These are phyloP conservation scores for Sinocyclocheilus maitianheensis DNA, from an alignment of 2,113 vertebrate species.

Conservation along the genomic window DNA sequence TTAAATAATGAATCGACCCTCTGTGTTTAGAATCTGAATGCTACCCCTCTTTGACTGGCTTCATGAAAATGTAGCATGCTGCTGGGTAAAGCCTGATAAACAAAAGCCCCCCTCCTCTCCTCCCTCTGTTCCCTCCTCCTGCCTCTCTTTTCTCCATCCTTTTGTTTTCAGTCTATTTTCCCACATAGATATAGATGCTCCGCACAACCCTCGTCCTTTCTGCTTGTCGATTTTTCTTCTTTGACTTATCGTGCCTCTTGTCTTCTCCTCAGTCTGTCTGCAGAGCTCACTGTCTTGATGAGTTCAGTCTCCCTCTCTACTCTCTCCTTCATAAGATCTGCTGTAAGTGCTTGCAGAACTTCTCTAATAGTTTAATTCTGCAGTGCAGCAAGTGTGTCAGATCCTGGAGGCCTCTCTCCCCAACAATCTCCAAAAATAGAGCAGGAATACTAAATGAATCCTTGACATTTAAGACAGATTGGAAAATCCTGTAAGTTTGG, in stretches of 20 bases:
- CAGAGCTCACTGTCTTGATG: conserved; percentile 17
- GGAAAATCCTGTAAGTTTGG: conserved; percentile 37
- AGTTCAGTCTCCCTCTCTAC: background rate
- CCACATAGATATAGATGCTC: background rate
- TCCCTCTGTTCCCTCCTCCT: background rate
- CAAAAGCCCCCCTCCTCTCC: background rate
- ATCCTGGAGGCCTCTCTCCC: conserved; percentile 28
- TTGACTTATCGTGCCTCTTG: background rate
- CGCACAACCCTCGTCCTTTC: background rate
- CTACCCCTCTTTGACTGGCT: conserved; percentile 33
- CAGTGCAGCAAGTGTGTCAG: conserved; percentile 27
- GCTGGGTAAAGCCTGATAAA: conserved; percentile 31
- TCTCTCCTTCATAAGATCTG: background rate
- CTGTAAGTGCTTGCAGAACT: conserved; percentile 30
- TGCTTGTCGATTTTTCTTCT: background rate
- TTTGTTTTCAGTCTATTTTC: background rate
- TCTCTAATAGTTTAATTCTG: conserved; percentile 36
- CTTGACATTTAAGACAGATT: conserved; percentile 48
- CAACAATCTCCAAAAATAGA: conserved; percentile 45
- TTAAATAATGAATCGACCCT: conserved; percentile 57
- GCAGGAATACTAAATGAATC: conserved; percentile 47
- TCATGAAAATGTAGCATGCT: conserved; percentile 43
- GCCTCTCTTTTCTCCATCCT: background rate
- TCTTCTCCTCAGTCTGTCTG: conserved; percentile 9
- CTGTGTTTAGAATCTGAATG: conserved; percentile 47